These are phyloP conservation scores for Cataglyphis hispanica DNA, from an alignment of 1,140 invertebrate genomes.

Conservation along the genomic window DNA sequence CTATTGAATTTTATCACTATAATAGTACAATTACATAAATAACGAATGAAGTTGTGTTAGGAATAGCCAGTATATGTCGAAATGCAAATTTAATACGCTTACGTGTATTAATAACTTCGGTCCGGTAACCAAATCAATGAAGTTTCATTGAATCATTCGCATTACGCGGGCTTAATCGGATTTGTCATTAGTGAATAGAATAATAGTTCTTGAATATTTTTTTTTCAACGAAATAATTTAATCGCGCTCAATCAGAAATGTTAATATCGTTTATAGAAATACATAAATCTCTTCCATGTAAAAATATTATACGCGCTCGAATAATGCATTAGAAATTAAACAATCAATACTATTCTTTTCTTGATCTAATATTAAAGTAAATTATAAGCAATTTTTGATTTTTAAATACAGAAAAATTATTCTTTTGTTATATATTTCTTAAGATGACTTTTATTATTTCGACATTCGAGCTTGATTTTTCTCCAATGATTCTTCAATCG, in stretches of 20 bases:
- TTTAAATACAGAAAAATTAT: neutral
- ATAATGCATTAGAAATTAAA: slow-evolving; percentile 7
- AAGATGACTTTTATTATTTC: neutral
- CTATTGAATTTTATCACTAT: neutral
- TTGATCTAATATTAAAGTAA: neutral
- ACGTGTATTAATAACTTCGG: slow-evolving; percentile 11
- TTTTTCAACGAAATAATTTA: neutral
- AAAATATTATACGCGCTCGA: neutral
- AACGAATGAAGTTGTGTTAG: neutral
- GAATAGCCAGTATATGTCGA: neutral
- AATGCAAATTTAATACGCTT: slow-evolving; percentile 37
- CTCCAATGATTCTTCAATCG: neutral
- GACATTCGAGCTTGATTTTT: neutral
- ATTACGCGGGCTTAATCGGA: slow-evolving; percentile 1
- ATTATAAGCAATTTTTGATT: neutral
- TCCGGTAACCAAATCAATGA: slow-evolving; percentile 16
- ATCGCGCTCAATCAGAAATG: neutral
- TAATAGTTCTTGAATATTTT: neutral
- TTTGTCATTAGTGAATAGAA: neutral
- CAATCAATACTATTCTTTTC: neutral
- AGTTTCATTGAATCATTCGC: slow-evolving; percentile 21
- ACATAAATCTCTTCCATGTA: neutral
- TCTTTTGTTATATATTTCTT: neutral
- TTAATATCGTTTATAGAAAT: slow-evolving; percentile 1
- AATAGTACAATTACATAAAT: neutral